Base-by-base conservation (phyloP, 2,888 invertebrate species). In the Brassicogethes aeneus region DNA sequence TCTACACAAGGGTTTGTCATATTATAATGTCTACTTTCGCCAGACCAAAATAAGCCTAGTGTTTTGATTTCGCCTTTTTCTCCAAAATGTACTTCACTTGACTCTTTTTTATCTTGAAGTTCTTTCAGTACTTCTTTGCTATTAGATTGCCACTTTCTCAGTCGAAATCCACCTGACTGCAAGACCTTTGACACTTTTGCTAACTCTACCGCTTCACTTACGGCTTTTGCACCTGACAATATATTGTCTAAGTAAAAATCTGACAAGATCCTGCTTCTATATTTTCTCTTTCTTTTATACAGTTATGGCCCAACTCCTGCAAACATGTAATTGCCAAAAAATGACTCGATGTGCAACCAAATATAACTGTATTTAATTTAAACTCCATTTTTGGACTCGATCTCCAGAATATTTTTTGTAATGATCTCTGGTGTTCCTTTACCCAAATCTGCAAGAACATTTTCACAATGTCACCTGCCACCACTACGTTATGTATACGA, bases 341-440 rank as follows among this genome's bases (percentile, higher is more conserved):
- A 3, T 34, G 15, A 7, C 37, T 36, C 7, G 29, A 10, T n/a
- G 37, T 17, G 5, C 17, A 31, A 2, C 44, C 44, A 15, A 40
- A 44, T n/a, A 34, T 37, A 3, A 37, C 41, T 1, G 41, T 41
- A 2, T 39, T 17, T 7, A 41, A 32, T 10, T 37, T 14, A 15
- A 30, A 44, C 2, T 15, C 17, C 8, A 40, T 3, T 7, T 3
- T 7, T 10, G 41, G 14, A 41, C 35, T 17, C n/a, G 8, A 5
- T n/a, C 44, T 36, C 44, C 44, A 44, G 7, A 44, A 30, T 16
- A 44, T 44, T 3, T 34, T 31, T 31, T 44, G 44, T 16, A 38
- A 35, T n/a, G 7, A 1, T 5, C 34, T 13, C 2, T 44, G 36
- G 3, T 15, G 13, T 7, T 36, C n/a, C 2, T 16, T 8, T 15